These are phyloP conservation scores for Ursus arctos DNA, from an alignment of 2,113 vertebrate species.

Conservation along the genomic window DNA sequence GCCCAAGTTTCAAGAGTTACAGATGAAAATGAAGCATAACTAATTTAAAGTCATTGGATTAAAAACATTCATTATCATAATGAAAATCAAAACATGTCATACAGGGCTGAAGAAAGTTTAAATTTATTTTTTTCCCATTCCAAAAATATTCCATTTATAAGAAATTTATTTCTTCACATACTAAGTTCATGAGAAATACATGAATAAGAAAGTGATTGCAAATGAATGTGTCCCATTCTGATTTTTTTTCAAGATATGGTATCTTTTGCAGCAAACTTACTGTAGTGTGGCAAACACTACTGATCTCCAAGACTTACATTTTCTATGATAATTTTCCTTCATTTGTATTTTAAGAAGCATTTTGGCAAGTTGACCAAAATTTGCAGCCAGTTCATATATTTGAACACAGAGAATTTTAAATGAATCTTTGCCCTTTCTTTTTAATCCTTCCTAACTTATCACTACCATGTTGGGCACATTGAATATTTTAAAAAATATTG, in stretches of 20 bases:
- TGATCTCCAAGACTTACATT: not conserved
- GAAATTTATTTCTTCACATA: not conserved
- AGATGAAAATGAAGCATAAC: slow-evolving; percentile 82
- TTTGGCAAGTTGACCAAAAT: not conserved
- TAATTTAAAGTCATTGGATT: slow-evolving; percentile 80
- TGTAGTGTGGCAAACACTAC: not conserved
- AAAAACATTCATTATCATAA: not conserved
- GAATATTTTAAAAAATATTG: not conserved
- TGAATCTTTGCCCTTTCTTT: not conserved
- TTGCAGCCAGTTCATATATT: not conserved
- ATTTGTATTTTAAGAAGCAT: not conserved
- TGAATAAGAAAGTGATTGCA: not conserved
- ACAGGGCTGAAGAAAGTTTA: not conserved
- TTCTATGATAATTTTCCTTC: not conserved
- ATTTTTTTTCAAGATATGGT: not conserved
- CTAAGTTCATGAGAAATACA: not conserved
- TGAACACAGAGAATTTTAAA: not conserved
- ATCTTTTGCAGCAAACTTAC: not conserved
- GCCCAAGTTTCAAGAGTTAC: slow-evolving; percentile 64
- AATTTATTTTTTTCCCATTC: not conserved
- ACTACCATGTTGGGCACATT: not conserved
- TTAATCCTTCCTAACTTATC: not conserved
- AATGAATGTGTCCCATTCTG: not conserved
- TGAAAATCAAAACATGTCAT: not conserved
- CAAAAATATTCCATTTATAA: slow-evolving; percentile 5